Evolutionary conservation across 2,797 vertebrate genomes (phyloP).

Genomic region (Morelia viridis): DNA sequence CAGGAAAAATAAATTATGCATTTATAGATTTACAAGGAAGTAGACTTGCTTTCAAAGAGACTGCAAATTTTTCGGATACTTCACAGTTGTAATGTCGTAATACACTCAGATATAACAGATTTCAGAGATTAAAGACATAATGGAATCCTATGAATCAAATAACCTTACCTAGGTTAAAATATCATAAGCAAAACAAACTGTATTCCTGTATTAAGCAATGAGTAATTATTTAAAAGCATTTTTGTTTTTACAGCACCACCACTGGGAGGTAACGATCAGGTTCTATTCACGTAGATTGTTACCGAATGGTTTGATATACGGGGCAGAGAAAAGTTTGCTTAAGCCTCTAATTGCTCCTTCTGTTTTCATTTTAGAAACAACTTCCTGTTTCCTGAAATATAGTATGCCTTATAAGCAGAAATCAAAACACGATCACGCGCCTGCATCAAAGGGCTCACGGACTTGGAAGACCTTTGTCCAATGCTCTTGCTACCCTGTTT

Average conservation of each 20-base stretch:
- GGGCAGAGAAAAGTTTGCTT: background rate
- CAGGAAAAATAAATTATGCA: background rate
- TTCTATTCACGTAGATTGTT: background rate
- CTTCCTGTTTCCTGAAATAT: background rate
- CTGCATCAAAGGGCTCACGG: background rate
- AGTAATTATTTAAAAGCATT: background rate
- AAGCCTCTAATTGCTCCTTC: background rate
- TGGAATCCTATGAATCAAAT: background rate
- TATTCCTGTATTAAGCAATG: too few species aligned
- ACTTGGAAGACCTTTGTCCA: background rate
- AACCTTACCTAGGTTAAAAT: background rate
- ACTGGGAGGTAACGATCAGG: background rate
- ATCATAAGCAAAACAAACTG: background rate
- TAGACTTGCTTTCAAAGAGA: background rate
- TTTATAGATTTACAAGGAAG: background rate
- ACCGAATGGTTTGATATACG: background rate
- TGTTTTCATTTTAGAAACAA: background rate
- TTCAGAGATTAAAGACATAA: background rate
- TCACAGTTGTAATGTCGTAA: too few species aligned
- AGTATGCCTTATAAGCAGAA: fast-evolving
- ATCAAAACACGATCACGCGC: too few species aligned
- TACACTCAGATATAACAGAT: background rate
- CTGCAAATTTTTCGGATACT: background rate
- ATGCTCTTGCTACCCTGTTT: background rate
- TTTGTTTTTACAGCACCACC: background rate